Base-by-base conservation (phyloP, 2,888 invertebrate genomes). In the Heliconius cydno region DNA sequence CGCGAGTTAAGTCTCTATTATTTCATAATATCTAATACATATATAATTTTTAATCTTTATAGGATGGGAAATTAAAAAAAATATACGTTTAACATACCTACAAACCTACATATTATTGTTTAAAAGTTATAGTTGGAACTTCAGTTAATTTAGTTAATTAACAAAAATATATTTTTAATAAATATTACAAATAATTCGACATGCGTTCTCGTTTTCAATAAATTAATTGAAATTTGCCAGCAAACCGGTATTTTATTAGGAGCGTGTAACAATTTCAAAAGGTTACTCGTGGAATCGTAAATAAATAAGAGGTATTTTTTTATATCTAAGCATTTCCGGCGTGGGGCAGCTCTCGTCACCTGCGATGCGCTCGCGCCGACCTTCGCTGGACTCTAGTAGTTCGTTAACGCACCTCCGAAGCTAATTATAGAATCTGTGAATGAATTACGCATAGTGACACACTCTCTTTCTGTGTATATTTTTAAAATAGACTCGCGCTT, bases 351-450 rank as follows among this genome's bases (percentile, higher is more conserved):
- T 82, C 80, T 86, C 85, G 86, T 86, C 87, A 86, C 84, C 83
- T 84, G 85, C 74, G 82, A 82, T 84, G 86, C 79, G 78, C 80
- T 65, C 77, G 81, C 70, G 79, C 81, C 86, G 90, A 85, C 91
- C 91, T 90, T 90, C 90, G 87, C 86, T 86, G 87, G 86, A 80
- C 81, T 79, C 81, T 82, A 84, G 34, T 83, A 86, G 34, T 52
- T 52, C 89, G 87, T 90, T 90, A 89, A 88, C 87, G 86, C 87
- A 89, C 87, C 89, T 90, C 86, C 84, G 84, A 85, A 84, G 84
- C 87, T 90, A 89, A 89, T 89, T 89, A 88, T 90, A 90, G 88
- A 86, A 85, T 83, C 84, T 86, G 86, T 86, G 85, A 87, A 86
- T 86, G 86, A 85, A 83, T 83, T 80, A 79, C 82, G 86, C 84